Conservation (phyloP, 2,797 vertebrate species). For the Leuciscus waleckii region DNA sequence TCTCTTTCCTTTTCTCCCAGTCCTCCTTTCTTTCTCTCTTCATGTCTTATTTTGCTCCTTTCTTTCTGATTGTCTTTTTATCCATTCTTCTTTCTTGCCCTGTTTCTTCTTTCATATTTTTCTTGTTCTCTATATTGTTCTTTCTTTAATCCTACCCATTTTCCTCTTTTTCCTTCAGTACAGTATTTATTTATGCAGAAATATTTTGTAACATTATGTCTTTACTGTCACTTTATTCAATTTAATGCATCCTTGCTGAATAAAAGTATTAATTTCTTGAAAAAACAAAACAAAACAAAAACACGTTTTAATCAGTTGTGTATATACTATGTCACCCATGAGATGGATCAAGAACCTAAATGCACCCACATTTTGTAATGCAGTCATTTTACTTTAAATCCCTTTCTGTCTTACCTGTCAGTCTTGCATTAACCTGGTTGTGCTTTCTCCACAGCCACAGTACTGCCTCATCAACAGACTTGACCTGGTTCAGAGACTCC, state of each 20-base stretch:
- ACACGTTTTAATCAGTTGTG: background rate
- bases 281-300: background rate
- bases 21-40: background rate
- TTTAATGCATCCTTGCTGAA: background rate
- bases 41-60: too few species aligned
- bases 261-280: background rate
- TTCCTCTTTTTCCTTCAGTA: background rate
- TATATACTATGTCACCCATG: background rate
- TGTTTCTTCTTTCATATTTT: too few species aligned
- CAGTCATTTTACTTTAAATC: background rate
- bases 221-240: background rate
- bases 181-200: background rate
- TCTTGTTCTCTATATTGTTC: background rate
- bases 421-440: constrained; percentile 88
- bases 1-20: too few species aligned
- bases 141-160: background rate
- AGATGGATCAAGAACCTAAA: background rate
- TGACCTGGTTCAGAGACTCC: constrained; percentile 77
- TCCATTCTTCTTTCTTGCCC: background rate
- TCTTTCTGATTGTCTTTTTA: background rate
- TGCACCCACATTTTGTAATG: background rate
- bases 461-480: constrained; percentile 78
- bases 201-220: background rate
- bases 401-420: constrained; percentile 80
- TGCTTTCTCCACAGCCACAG: constrained; percentile 96